phyloP scores from a whole-genome alignment of 2,113 vertebrate species.

The rat (Rattus norvegicus) region GRCr8 NC_086026.1:74098501-74099000 shows the following conservation, averaged over 20 bases:
- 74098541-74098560: neutral
- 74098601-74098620: neutral
- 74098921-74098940: neutral
- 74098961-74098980: neutral
- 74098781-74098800: neutral
- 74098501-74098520: neutral
- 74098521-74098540: neutral
- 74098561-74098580: neutral
- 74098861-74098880: neutral
- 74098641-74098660: neutral
- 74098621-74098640: neutral
- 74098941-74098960: neutral
- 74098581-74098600: neutral
- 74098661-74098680: neutral
- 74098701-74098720: neutral
- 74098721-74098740: neutral
- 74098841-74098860: neutral
- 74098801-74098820: neutral
- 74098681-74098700: slow-evolving; percentile 6
- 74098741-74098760: neutral
- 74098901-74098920: neutral
- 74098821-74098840: neutral
- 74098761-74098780: neutral
- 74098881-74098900: neutral
- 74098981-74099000: neutral